A percentile compares a stretch with the other conserved stretches of the same genome.
phyloP scores from a whole-genome alignment of 37 sponge, comb jelly and placozoan species.

The Lycopodina hypogea region DNA sequence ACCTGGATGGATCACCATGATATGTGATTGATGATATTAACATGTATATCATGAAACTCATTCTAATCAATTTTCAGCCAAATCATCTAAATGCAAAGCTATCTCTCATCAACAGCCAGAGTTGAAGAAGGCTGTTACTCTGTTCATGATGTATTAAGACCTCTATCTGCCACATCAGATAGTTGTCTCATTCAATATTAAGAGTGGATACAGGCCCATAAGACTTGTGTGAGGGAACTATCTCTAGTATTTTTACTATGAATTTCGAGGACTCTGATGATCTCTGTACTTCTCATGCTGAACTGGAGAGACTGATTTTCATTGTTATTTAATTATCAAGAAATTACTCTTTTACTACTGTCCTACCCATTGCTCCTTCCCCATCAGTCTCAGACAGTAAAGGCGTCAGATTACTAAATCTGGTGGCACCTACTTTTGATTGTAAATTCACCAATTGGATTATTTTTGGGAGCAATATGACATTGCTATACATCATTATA shows the following conservation, averaged over 20 bases:
- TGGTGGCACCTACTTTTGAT: constrained; percentile 21
- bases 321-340: not conserved
- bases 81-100: not conserved
- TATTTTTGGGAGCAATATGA: constrained; percentile 29
- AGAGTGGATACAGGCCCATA: not conserved
- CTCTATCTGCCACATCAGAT: not conserved
- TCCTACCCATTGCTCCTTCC: not conserved
- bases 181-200: not conserved
- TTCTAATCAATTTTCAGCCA: not conserved
- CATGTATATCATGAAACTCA: not conserved
- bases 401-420: constrained; percentile 15
- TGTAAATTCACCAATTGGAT: constrained; percentile 17
- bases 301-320: too few species aligned
- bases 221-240: not conserved
- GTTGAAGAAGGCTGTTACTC: not conserved
- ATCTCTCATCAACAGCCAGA: not conserved
- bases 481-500: constrained; percentile 7
- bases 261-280: too few species aligned
- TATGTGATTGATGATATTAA: not conserved
- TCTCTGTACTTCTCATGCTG: too few species aligned
- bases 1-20: constrained; percentile 10
- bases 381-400: not conserved
- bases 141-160: not conserved
- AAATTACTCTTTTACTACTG: too few species aligned
- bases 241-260: not conserved